phyloP scores from a whole-genome alignment of 2,888 invertebrate species.

The Quadroppia sp. region DNA sequence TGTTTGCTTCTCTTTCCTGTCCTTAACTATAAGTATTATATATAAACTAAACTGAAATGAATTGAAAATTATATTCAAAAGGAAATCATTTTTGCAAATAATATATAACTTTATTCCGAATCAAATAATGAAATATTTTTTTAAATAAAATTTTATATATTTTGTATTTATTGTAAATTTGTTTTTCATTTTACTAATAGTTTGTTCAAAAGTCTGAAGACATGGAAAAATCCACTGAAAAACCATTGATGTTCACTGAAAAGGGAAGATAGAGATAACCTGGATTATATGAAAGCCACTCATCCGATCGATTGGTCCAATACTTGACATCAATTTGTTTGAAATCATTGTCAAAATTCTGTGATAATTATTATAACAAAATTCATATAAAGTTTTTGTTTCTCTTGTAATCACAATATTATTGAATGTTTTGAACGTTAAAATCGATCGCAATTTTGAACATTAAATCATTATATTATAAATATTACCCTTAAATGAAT shows the following conservation, averaged over 20 bases:
- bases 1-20: too few species aligned
- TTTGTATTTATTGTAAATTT: neutral
- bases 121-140: neutral
- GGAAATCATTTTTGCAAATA: too few species aligned
- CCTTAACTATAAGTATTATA: too few species aligned
- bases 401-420: neutral
- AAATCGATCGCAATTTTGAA: too few species aligned
- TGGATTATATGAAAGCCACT: neutral
- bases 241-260: neutral
- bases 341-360: neutral
- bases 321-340: neutral
- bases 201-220: constrained; percentile 12
- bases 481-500: too few species aligned
- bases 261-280: neutral
- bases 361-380: constrained; percentile 10
- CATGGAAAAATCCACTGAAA: constrained; percentile 1
- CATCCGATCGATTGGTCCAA: constrained; percentile 11
- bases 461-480: too few species aligned
- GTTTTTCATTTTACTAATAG: neutral
- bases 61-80: too few species aligned
- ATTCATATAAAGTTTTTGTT: neutral
- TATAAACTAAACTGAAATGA: too few species aligned
- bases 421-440: too few species aligned
- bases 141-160: too few species aligned
- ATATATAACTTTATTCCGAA: neutral